Evolutionary conservation across 2,888 invertebrate genomes (phyloP).

Genomic region (Agrochola lychnidis): DNA sequence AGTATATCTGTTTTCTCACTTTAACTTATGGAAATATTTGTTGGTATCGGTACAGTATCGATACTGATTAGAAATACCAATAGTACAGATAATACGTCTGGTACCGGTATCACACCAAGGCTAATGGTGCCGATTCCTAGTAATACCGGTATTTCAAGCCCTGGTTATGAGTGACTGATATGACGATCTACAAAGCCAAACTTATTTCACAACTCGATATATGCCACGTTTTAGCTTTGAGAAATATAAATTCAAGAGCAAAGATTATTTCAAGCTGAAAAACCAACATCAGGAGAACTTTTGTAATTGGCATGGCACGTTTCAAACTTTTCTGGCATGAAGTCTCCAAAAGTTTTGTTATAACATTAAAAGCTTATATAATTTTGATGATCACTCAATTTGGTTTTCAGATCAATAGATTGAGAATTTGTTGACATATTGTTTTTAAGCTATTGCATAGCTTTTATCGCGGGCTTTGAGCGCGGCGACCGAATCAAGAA

Average conservation of each 20-base stretch:
- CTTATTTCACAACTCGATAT: neutral
- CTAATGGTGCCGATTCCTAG: too few relatives aligned
- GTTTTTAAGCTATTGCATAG: too few relatives aligned
- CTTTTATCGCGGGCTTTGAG: too few relatives aligned
- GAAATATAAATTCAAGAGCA: slow-evolving; percentile 9
- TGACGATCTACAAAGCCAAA: neutral
- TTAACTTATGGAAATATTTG: too few relatives aligned
- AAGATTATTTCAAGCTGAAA: slow-evolving; percentile 8
- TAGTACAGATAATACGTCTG: too few relatives aligned
- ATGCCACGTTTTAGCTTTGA: neutral
- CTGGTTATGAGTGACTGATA: neutral
- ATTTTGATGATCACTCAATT: neutral
- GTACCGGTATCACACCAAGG: too few relatives aligned
- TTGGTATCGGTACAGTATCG: too few relatives aligned
- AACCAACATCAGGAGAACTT: slow-evolving; percentile 17
- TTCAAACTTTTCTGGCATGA: neutral
- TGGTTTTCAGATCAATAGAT: neutral
- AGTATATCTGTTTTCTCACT: too few relatives aligned
- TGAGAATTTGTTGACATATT: neutral
- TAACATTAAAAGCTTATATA: neutral
- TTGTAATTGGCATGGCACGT: slow-evolving; percentile 17
- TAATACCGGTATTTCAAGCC: too few relatives aligned
- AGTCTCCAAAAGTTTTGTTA: neutral
- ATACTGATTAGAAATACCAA: too few relatives aligned
- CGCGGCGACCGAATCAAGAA: too few relatives aligned